A percentile compares a stretch with the other conserved stretches of the same genome.
phyloP scores from a whole-genome alignment of 1,140 invertebrate genomes.

The Ceratitis capitata region DNA sequence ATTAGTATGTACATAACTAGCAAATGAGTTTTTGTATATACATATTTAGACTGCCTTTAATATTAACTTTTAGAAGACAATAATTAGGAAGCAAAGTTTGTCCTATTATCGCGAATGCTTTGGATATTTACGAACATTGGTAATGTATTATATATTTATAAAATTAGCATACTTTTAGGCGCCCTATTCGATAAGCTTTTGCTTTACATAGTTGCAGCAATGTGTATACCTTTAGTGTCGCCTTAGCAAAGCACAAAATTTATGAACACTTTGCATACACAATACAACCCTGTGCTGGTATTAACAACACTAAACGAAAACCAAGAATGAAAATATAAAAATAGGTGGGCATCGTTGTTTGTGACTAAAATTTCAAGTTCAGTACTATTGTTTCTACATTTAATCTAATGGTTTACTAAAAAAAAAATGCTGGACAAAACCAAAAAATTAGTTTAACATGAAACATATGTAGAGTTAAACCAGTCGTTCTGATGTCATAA shows the following conservation, averaged over 20 bases:
- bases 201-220: not conserved
- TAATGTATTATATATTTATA: not conserved
- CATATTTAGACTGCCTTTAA: not conserved
- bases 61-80: not conserved
- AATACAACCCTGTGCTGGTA: not conserved
- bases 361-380: too few relatives aligned
- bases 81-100: not conserved
- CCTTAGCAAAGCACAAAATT: not conserved
- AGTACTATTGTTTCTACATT: too few relatives aligned
- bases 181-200: not conserved
- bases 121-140: not conserved
- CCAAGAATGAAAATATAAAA: too few relatives aligned
- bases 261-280: not conserved
- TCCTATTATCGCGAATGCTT: not conserved
- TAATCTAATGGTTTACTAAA: too few relatives aligned
- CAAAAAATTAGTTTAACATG: too few relatives aligned
- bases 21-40: not conserved
- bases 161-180: constrained; percentile 8
- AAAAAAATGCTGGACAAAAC: too few relatives aligned
- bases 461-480: too few relatives aligned
- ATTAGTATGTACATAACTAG: too few relatives aligned
- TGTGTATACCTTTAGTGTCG: not conserved
- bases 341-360: too few relatives aligned
- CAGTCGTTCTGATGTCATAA: too few relatives aligned
- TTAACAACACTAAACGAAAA: not conserved